phyloP scores from a whole-genome alignment of 1,140 invertebrate genomes.

The Maniola jurtina region DNA sequence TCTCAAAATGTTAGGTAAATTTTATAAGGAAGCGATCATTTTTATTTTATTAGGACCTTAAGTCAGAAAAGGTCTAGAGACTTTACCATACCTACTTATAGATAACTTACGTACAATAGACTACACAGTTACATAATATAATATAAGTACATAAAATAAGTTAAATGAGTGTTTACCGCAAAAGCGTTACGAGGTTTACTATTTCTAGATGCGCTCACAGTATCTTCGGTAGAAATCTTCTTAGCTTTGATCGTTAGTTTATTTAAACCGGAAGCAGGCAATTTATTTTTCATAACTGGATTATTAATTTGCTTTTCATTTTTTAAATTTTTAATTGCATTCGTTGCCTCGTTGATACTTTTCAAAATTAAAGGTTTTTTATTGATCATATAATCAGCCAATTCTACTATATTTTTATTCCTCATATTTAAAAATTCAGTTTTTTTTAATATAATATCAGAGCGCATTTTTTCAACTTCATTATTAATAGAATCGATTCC shows the following conservation, averaged over 20 bases:
- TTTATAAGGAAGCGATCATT: no score
- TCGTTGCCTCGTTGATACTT: conserved; percentile 37
- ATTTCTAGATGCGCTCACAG: neutral
- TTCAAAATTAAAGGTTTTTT: conserved; percentile 40
- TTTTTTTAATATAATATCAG: conserved; percentile 42
- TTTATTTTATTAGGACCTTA: no score
- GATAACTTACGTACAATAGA: no score
- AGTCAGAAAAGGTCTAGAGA: no score
- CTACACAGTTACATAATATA: no score
- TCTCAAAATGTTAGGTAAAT: no score
- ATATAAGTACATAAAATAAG: no score
- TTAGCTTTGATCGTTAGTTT: no score
- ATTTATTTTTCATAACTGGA: neutral
- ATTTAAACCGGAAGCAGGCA: neutral
- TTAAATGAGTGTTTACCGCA: neutral
- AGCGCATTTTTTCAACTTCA: conserved; percentile 32
- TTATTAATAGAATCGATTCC: conserved; percentile 38
- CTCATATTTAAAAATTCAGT: conserved; percentile 33
- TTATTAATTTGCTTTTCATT: conserved; percentile 24
- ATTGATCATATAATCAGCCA: conserved; percentile 48
- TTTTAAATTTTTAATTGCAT: conserved; percentile 36
- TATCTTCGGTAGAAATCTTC: neutral
- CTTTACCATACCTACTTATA: no score
- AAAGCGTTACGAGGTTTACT: neutral
- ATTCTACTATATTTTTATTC: conserved; percentile 43